These are phyloP conservation scores for Aurelia aurita complex sp. Pacific DNA, from an alignment of 30 jellyfish, hydroid and myxozoan species.

Conservation along the genomic window DNA sequence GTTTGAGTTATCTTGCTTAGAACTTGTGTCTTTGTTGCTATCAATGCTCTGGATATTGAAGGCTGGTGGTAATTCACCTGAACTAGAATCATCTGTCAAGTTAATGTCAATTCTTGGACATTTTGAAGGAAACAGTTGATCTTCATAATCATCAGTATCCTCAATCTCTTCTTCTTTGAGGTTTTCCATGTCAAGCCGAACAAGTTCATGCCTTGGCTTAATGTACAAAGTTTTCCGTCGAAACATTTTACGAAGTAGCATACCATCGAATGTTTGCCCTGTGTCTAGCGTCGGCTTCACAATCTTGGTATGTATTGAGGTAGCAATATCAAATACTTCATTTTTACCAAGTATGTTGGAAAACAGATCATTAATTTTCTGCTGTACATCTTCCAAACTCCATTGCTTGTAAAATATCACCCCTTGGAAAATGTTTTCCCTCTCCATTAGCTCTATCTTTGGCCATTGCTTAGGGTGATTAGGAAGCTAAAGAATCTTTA, in stretches of 20 bases:
- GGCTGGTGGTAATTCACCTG: slow-evolving; percentile 15
- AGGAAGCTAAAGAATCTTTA: too few relatives aligned
- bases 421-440: slow-evolving; percentile 37
- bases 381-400: slow-evolving; percentile 3
- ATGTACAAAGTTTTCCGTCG: too few relatives aligned
- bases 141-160: too few relatives aligned
- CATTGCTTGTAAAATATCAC: slow-evolving; percentile 23
- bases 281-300: slow-evolving; percentile 17
- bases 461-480: slow-evolving; percentile 9
- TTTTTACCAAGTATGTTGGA: slow-evolving; percentile 13
- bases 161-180: too few relatives aligned
- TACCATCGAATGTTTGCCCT: slow-evolving; percentile 21
- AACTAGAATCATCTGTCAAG: slow-evolving; percentile 1
- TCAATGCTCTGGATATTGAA: neutral
- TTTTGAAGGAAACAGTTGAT: too few relatives aligned
- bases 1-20: neutral
- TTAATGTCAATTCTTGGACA: too few relatives aligned
- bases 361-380: slow-evolving; percentile 1
- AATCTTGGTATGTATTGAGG: slow-evolving; percentile 25
- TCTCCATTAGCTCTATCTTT: slow-evolving; percentile 19
- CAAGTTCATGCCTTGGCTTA: too few relatives aligned
- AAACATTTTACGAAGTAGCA: too few relatives aligned
- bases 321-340: slow-evolving; percentile 15
- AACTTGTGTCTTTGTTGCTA: neutral
- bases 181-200: too few relatives aligned